Evolutionary conservation across 2,113 vertebrate genomes (phyloP), one percentile per base, ranked within the genome.

Genomic region (Odontesthes bonariensis): DNA sequence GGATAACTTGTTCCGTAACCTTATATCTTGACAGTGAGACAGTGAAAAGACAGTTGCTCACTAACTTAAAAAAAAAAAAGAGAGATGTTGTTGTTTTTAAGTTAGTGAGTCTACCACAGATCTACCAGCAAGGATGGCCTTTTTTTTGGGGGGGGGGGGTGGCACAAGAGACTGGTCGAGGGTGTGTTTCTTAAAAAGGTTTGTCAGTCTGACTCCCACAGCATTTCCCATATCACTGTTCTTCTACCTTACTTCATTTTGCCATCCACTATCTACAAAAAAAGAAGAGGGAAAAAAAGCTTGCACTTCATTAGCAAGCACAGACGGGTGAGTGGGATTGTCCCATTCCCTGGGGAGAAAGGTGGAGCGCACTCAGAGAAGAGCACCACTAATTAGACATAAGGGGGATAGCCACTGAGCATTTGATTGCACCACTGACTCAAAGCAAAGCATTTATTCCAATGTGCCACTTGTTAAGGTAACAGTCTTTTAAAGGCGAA

Each of bases 401-500:
- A 87, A 88, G 87, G 85, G 90, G 90, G 86, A 71, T 56, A 77
- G 87, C 81, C 85, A 81, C 76, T 52, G 83, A 84, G 89, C 80
- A 23, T 65, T 89, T 94, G 91, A 92, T 94, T 94, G 90, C 94
- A 88, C 88, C 80, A 14, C 82, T 63, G 77, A 92, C 86, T 86
- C 90, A 83, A 88, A 89, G 77, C 80, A 92, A 92, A 92, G 81
- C 73, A 20, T 89, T 73, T 84, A 84, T 87, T 93, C 89, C 90
- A 63, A 84, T 71, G 90, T 75, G 83, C 87, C 93, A 94, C 91
- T 93, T 94, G 89, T 92, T 91, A 92, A 94, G 91, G 92, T 94
- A 94, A 90, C 93, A 92, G 93, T 95, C 93, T 94, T 94, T 94
- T 94, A 92, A 94, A 92, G 92, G 92, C 92, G 23, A 88, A 92